Conservation (phyloP, 2,888 invertebrate species). For the Drosophila borealis region DNA sequence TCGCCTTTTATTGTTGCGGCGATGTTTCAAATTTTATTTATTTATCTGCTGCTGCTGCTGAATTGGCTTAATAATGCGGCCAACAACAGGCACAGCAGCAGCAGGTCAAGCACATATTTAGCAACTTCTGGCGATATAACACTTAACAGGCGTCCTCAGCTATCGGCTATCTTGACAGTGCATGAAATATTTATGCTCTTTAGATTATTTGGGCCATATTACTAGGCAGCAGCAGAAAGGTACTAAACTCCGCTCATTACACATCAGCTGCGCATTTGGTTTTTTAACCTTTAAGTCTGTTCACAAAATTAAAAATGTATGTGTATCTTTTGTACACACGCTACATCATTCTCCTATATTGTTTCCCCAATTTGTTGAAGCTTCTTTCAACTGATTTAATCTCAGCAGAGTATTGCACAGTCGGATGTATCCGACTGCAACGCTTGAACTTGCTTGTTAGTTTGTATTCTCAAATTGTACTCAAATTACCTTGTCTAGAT, state of each 20-base stretch:
- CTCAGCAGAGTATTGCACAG: too few species aligned
- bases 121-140: conserved; percentile 78
- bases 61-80: conserved; percentile 81
- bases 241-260: neutral
- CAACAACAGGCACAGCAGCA: conserved; percentile 58
- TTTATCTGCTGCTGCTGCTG: conserved; percentile 80
- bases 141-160: conserved; percentile 68
- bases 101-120: conserved; percentile 78
- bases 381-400: too few species aligned
- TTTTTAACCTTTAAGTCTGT: neutral
- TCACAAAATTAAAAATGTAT: neutral
- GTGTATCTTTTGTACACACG: neutral
- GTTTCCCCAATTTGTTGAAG: too few species aligned
- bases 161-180: conserved; percentile 76
- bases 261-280: neutral
- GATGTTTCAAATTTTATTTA: conserved; percentile 81
- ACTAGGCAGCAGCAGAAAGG: neutral
- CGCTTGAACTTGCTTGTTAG: too few species aligned
- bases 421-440: too few species aligned
- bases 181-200: conserved; percentile 70
- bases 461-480: too few species aligned
- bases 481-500: too few species aligned
- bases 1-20: conserved; percentile 82
- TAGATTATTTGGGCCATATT: conserved; percentile 25
- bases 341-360: too few species aligned